Percentiles rank a stretch among this genome's conserved stretches.
phyloP scores from a whole-genome alignment of 2,797 vertebrate species.

The Decapterus maruadsi region DNA sequence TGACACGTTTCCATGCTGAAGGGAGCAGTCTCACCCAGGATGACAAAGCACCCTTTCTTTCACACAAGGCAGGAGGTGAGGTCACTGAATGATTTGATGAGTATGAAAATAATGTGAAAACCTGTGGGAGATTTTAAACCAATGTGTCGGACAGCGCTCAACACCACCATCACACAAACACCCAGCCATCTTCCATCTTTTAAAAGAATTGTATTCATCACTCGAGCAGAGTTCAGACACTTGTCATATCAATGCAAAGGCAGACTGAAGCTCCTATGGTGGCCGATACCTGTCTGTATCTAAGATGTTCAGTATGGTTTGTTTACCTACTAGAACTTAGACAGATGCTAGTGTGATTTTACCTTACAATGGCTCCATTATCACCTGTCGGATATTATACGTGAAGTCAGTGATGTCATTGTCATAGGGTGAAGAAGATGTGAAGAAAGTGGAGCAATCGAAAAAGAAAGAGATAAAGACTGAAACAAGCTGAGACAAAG shows the following conservation, averaged over 20 bases:
- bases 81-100: neutral
- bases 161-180: neutral
- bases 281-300: neutral
- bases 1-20: neutral
- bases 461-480: conserved; percentile 7
- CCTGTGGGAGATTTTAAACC: neutral
- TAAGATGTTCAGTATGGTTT: neutral
- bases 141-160: neutral
- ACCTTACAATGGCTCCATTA: conserved; percentile 10
- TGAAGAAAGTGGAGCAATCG: neutral
- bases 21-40: neutral
- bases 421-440: neutral
- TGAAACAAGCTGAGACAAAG: conserved; percentile 21
- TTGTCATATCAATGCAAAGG: neutral
- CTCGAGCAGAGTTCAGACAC: neutral
- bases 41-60: neutral
- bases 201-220: neutral
- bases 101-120: neutral
- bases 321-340: neutral
- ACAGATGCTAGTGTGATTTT: neutral
- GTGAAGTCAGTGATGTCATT: conserved; percentile 4
- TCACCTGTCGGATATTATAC: conserved; percentile 10
- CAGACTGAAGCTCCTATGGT: neutral
- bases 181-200: neutral
- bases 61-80: neutral